These are phyloP conservation scores for Panthera leo DNA, from an alignment of 2,113 vertebrate genomes.

Conservation along the genomic window DNA sequence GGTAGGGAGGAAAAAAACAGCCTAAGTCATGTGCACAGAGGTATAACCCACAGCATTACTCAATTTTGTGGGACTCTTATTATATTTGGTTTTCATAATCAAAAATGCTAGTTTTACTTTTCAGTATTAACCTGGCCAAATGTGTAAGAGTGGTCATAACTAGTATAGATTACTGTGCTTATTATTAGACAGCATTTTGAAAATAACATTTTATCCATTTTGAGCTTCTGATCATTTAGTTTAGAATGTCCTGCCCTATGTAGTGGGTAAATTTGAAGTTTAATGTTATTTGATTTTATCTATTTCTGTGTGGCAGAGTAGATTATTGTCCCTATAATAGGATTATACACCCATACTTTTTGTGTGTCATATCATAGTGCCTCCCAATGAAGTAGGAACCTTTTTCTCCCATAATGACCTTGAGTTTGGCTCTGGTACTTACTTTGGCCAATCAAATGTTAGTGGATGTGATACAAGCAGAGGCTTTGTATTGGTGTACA, in stretches of 20 bases:
- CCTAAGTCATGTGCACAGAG: not conserved
- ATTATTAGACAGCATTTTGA: not conserved
- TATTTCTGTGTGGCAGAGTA: not conserved
- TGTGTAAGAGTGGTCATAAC: not conserved
- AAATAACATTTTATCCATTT: not conserved
- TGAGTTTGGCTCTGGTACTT: not conserved
- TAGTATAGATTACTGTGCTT: not conserved
- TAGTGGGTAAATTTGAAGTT: slow-evolving; percentile 5
- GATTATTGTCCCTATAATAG: not conserved
- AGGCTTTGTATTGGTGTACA: not conserved
- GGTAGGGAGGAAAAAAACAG: not conserved
- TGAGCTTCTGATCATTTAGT: slow-evolving; percentile 6
- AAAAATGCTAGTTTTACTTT: not conserved
- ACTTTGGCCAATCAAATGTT: not conserved
- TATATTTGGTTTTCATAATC: not conserved
- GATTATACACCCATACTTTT: not conserved
- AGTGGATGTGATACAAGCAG: not conserved
- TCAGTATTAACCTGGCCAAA: not conserved
- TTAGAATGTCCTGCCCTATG: not conserved
- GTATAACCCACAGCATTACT: not conserved
- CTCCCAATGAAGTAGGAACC: not conserved
- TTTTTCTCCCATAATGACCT: not conserved
- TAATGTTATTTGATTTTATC: not conserved
- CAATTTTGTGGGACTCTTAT: not conserved
- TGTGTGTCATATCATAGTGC: not conserved